Evolutionary conservation across 2,113 vertebrate genomes (phyloP).

Genomic region (Zapus hudsonius): DNA sequence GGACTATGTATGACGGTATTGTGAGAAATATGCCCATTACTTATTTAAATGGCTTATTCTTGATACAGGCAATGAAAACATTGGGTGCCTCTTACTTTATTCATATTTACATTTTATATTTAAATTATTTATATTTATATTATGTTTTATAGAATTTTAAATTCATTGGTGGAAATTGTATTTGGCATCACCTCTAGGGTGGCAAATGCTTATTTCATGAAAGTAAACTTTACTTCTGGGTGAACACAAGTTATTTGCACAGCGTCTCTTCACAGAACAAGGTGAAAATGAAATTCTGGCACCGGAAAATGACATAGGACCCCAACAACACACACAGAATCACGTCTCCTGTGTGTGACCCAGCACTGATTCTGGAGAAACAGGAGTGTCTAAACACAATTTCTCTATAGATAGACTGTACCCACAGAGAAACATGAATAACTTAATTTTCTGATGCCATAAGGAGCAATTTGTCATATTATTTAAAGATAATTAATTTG

Average conservation of each 20-base stretch:
- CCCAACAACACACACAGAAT: not conserved
- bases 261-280: not conserved
- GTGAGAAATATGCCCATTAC: not conserved
- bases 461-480: constrained; percentile 5
- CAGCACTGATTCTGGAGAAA: not conserved
- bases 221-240: not conserved
- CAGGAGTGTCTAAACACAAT: not conserved
- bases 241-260: not conserved
- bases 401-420: not conserved
- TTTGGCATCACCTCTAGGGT: not conserved
- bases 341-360: too few relatives aligned
- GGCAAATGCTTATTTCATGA: not conserved
- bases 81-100: not conserved
- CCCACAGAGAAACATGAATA: not conserved
- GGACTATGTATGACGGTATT: not conserved
- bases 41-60: not conserved
- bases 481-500: constrained; percentile 44
- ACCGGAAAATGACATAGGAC: not conserved
- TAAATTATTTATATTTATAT: not conserved
- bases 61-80: constrained; percentile 18
- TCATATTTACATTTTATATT: not conserved
- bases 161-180: not conserved
- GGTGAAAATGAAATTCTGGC: too few relatives aligned
- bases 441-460: constrained; percentile 31
- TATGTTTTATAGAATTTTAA: not conserved